These are phyloP conservation scores for Tethya wilhelma DNA, from an alignment of 37 sponge, comb jelly and placozoan species.

Conservation along the genomic window DNA sequence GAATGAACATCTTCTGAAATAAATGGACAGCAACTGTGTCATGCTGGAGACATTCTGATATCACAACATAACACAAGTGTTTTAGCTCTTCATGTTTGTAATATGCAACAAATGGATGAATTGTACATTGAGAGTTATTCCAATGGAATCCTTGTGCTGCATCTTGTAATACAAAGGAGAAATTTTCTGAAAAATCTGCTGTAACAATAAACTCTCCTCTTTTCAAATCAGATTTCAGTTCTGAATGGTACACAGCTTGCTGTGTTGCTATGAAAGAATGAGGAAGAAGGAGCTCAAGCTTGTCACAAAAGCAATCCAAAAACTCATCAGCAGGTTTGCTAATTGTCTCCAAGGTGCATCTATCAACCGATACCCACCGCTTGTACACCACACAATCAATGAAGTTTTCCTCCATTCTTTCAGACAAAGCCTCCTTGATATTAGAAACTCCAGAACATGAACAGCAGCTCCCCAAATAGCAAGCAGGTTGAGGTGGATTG, in stretches of 20 bases:
- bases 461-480: background rate
- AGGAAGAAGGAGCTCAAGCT: background rate
- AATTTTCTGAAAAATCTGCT: too few species aligned
- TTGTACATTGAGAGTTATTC: background rate
- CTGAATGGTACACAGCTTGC: background rate
- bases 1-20: background rate
- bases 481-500: background rate
- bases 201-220: too few species aligned
- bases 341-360: background rate
- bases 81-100: background rate
- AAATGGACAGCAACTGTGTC: background rate
- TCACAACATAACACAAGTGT: background rate
- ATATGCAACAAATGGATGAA: background rate
- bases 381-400: background rate
- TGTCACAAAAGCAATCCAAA: background rate
- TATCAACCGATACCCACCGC: background rate
- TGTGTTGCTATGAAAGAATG: background rate
- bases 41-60: background rate
- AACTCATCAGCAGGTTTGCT: background rate
- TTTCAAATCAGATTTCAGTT: background rate
- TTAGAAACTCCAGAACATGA: background rate
- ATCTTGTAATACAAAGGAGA: background rate
- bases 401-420: background rate
- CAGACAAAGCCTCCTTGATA: background rate
- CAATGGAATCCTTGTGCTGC: background rate